Base-by-base conservation (phyloP, 2,888 invertebrate species). In the Limenitis camilla region DNA sequence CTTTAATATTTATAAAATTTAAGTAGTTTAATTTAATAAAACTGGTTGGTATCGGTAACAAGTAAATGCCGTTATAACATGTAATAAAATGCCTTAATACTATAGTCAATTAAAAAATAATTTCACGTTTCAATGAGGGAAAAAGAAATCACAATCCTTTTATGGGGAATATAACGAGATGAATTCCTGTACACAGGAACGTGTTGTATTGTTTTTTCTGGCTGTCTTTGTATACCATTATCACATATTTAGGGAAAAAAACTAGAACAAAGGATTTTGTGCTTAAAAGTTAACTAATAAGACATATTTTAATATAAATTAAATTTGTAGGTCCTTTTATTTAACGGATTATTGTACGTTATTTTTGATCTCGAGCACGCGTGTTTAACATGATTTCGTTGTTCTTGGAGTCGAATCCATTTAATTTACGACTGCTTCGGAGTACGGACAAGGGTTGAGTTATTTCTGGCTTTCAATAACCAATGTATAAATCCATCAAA, bases 141-240 rank as follows among this genome's bases (percentile, higher is more conserved):
- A 61, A 63, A 66, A 64, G 70, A 72, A 72, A 69, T 68, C 68
- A 67, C 67, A 71, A 69, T 68, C 75, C 74, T 72, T 78, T 69
- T 71, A 72, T 68, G 71, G 71, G 61, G 64, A 69, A 71, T 66
- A 69, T 73, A 72, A 76, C 69, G 72, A 74, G 75, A 72, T 65
- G 71, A 73, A 75, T 75, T 76, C 78, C 71, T 66, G 65, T 62
- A 69, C 66, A 61, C 67, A 67, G 65, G 68, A 66, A 63, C 56
- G 64, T 62, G 69, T 72, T 71, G 69, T 70, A 74, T 74, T 74
- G 67, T 71, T 72, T 76, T 74, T 68, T 68, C 64, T 62, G 59
- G 48, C 59, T 59, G 66, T 62, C 59, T 66, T 62, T 67, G 59
- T 63, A 54, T 52, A 53, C 38, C 48, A 55, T 59, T 55, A 51